A percentile compares a stretch with the other conserved stretches of the same genome.
Conservation (phyloP, 2,113 vertebrate genomes). For the Clarias macrocephalus region DNA sequence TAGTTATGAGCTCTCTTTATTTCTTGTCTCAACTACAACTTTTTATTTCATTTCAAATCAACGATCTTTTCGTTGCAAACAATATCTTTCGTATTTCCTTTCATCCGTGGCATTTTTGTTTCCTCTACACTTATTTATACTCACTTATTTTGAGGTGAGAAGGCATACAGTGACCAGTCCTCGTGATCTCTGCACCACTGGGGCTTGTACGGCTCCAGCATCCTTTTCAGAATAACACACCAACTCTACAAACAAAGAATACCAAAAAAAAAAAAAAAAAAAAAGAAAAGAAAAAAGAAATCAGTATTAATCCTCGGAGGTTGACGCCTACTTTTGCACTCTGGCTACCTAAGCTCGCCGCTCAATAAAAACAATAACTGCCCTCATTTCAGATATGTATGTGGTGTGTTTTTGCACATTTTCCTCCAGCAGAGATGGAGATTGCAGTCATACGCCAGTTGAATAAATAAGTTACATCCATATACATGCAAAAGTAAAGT, state of each 20-base stretch:
- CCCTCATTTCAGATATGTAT: background rate
- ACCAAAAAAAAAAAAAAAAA: background rate
- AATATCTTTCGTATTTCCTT: background rate
- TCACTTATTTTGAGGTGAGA: slow-evolving; percentile 89
- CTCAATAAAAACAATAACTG: background rate
- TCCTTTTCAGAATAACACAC: slow-evolving; percentile 81
- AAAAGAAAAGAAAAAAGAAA: background rate
- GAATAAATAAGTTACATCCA: background rate
- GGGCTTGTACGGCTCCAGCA: slow-evolving; percentile 87
- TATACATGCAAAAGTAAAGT: background rate
- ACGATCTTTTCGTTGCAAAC: background rate
- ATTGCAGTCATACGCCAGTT: background rate
- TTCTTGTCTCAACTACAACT: background rate
- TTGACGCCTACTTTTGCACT: background rate
- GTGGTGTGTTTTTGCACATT: background rate
- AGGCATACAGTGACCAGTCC: slow-evolving; percentile 91
- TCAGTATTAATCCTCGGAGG: background rate
- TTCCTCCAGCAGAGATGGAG: background rate
- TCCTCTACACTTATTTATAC: slow-evolving; percentile 38
- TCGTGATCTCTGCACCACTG: slow-evolving; percentile 90
- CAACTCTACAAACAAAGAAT: slow-evolving; percentile 75
- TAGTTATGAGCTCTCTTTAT: too few species aligned
- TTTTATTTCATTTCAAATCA: background rate
- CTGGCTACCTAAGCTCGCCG: background rate
- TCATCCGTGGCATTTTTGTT: background rate